phyloP scores from a whole-genome alignment of 1,140 invertebrate species.

The Achatina immaculata region DNA sequence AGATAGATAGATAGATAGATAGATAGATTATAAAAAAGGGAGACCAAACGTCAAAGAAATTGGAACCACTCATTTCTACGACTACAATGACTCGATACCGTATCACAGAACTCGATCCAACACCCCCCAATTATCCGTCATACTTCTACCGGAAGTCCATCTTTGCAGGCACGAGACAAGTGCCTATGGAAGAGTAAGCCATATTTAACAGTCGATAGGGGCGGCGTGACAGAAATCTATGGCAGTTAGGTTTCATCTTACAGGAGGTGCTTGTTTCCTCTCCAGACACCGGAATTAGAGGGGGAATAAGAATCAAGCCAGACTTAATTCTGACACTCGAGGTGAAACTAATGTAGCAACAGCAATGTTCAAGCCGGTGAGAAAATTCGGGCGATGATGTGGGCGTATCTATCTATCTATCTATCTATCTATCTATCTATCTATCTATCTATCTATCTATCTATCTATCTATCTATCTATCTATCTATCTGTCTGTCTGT shows the following conservation, averaged over 20 bases:
- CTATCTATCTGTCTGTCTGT: too few species aligned
- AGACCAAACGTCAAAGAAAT: too few species aligned
- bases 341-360: too few species aligned
- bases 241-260: background rate
- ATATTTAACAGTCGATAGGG: background rate
- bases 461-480: too few species aligned
- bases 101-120: background rate
- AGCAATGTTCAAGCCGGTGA: too few species aligned
- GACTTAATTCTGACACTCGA: too few species aligned
- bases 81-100: too few species aligned
- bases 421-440: background rate
- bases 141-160: background rate
- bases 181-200: background rate
- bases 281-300: slow-evolving; percentile 5
- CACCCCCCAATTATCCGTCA: background rate
- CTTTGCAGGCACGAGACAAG: background rate
- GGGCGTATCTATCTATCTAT: background rate
- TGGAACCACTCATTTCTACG: too few species aligned
- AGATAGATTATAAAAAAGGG: too few species aligned
- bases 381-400: too few species aligned
- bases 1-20: too few species aligned
- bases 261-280: slow-evolving; percentile 10
- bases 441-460: slow-evolving; percentile 14
- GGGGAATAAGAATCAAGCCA: slow-evolving; percentile 2
- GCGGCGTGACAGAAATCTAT: slow-evolving; percentile 4